Percentiles rank a stretch among this genome's conserved stretches.
Evolutionary conservation across 1,140 invertebrate species (phyloP).

Genomic region (Teleogryllus occipitalis): DNA sequence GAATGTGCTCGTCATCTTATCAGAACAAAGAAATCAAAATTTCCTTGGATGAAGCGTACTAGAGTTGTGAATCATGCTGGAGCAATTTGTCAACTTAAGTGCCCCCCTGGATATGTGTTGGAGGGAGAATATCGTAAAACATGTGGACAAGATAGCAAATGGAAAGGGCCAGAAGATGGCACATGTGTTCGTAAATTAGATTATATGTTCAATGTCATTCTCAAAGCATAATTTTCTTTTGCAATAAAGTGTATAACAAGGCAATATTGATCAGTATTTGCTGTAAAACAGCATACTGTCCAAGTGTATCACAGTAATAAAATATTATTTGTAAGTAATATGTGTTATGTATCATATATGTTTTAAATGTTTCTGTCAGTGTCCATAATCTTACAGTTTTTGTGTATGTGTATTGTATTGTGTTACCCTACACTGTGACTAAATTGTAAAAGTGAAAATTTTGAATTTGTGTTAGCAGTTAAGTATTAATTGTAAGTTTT

Average conservation of each 20-base stretch:
- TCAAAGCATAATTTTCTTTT: neutral
- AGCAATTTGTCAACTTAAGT: slow-evolving; percentile 39
- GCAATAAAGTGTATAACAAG: neutral
- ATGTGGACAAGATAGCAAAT: slow-evolving; percentile 36
- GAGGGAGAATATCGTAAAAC: slow-evolving; percentile 38
- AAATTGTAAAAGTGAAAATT: neutral
- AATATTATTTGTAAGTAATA: neutral
- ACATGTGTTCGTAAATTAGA: slow-evolving; percentile 38
- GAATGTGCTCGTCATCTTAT: slow-evolving; percentile 33
- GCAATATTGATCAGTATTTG: neutral
- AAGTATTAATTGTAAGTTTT: neutral
- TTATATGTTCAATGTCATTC: neutral
- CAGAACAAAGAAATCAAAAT: slow-evolving; percentile 27
- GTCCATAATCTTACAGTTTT: neutral
- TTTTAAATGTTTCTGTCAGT: neutral
- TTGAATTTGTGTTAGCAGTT: neutral
- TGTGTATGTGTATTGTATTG: neutral
- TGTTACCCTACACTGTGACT: neutral
- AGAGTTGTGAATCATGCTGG: slow-evolving; percentile 35
- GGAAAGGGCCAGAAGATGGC: slow-evolving; percentile 38
- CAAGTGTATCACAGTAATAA: neutral
- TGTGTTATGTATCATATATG: neutral
- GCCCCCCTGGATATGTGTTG: slow-evolving; percentile 37
- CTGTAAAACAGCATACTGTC: neutral
- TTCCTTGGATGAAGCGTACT: slow-evolving; percentile 26